These are phyloP conservation scores for Lanius collurio DNA, from an alignment of 2,113 vertebrate genomes.

Conservation along the genomic window DNA sequence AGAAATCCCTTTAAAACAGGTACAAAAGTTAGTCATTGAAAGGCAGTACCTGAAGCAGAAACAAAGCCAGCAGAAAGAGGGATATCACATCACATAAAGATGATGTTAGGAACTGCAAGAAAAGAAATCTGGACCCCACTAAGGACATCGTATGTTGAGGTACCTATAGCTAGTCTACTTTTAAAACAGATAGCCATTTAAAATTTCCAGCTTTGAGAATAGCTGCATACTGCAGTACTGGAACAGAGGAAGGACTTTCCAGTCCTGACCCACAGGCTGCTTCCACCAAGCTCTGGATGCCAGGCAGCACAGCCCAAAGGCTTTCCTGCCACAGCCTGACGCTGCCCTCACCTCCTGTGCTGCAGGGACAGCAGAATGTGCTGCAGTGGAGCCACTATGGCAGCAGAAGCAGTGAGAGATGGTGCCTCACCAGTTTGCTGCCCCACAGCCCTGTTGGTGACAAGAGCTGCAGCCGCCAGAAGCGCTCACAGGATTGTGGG, in stretches of 20 bases:
- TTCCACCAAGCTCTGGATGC: background rate
- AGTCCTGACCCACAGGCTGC: background rate
- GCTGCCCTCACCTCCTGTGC: conserved; percentile 7
- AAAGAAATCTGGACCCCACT: background rate
- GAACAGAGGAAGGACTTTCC: background rate
- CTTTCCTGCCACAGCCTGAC: background rate
- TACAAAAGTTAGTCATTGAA: background rate
- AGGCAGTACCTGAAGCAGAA: background rate
- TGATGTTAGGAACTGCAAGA: background rate
- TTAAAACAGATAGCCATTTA: background rate
- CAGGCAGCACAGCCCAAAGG: background rate
- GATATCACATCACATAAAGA: background rate
- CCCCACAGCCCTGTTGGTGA: conserved; percentile 22
- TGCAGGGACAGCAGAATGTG: background rate
- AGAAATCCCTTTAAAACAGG: background rate
- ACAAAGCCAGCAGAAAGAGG: conserved; percentile 5
- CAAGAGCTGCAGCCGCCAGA: conserved; percentile 9
- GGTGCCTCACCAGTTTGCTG: conserved; percentile 40
- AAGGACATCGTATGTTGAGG: background rate
- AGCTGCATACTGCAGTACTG: background rate
- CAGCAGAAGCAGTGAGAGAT: conserved; percentile 54
- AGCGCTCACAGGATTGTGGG: background rate
- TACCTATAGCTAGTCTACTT: background rate
- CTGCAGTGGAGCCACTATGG: background rate
- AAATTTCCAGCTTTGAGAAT: background rate